These are phyloP conservation scores for Stenoptilia bipunctidactyla DNA, from an alignment of 2,888 invertebrate genomes.

Conservation along the genomic window DNA sequence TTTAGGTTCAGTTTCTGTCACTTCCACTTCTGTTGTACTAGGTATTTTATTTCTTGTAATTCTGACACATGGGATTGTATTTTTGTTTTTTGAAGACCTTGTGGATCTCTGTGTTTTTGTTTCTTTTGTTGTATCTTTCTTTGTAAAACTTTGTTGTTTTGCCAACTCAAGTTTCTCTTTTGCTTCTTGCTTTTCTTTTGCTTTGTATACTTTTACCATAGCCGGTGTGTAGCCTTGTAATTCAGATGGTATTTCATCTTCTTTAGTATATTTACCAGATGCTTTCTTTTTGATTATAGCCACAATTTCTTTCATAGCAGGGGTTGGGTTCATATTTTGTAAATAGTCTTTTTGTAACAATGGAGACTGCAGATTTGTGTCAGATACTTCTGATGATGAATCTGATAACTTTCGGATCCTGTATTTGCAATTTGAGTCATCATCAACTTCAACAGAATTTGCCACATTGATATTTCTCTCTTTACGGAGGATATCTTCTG, in stretches of 20 bases:
- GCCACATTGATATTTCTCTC: conserved; percentile 32
- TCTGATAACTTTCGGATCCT: conserved; percentile 55
- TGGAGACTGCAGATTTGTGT: conserved; percentile 40
- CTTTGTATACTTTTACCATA: conserved; percentile 63
- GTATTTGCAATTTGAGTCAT: conserved; percentile 47
- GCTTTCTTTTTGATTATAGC: conserved; percentile 72
- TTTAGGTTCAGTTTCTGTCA: conserved; percentile 15
- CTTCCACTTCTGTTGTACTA: conserved; percentile 5
- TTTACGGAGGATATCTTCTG: conserved; percentile 73
- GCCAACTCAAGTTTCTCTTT: conserved; percentile 40
- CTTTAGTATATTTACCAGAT: conserved; percentile 35
- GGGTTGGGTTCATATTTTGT: conserved; percentile 73
- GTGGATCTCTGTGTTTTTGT: conserved; percentile 7
- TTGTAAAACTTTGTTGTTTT: conserved; percentile 25
- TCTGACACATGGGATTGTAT: conserved; percentile 13
- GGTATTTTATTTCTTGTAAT: background rate
- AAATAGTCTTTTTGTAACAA: conserved; percentile 58
- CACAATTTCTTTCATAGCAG: conserved; percentile 78
- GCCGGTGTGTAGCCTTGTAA: conserved; percentile 66
- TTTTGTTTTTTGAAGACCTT: conserved; percentile 36
- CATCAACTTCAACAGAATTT: conserved; percentile 30
- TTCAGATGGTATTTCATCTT: conserved; percentile 28
- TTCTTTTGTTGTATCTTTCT: conserved; percentile 21
- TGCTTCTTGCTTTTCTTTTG: conserved; percentile 56
- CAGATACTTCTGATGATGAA: conserved; percentile 44